A percentile compares a stretch with the other conserved stretches of the same genome.
These are phyloP conservation scores for Excalfactoria chinensis DNA, from an alignment of 2,113 vertebrate genomes.

Conservation along the genomic window DNA sequence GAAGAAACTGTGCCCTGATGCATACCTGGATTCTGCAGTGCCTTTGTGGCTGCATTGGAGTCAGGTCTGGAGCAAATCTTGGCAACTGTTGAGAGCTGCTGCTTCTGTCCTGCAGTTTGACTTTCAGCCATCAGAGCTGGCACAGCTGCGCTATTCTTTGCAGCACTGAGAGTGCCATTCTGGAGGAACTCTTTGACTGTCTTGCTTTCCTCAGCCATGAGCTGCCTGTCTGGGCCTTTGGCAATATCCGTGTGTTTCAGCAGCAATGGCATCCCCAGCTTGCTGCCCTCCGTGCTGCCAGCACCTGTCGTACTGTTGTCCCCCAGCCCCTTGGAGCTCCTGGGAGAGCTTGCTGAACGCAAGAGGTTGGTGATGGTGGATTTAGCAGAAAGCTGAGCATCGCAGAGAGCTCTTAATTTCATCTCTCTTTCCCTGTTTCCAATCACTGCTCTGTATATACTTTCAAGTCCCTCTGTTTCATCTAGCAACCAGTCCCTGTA, in stretches of 20 bases:
- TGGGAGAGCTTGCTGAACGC: slow-evolving; percentile 36
- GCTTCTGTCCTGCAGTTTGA: slow-evolving; percentile 41
- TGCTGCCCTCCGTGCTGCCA: slow-evolving; percentile 32
- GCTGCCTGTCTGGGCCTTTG: background rate
- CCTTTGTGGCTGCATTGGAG: background rate
- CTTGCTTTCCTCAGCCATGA: slow-evolving; percentile 10
- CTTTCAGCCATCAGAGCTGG: background rate
- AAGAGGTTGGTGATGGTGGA: background rate
- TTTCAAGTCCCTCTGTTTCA: slow-evolving; percentile 31
- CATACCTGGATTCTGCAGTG: slow-evolving; percentile 54
- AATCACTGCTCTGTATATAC: slow-evolving; percentile 6
- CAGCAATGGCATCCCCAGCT: slow-evolving; percentile 15
- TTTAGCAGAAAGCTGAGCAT: slow-evolving; percentile 29
- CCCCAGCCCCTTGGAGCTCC: slow-evolving; percentile 20
- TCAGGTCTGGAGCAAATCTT: slow-evolving; percentile 47
- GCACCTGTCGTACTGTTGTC: background rate
- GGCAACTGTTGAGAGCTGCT: slow-evolving; percentile 61
- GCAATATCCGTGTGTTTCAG: background rate
- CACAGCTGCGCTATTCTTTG: background rate
- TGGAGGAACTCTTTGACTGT: slow-evolving; percentile 45
- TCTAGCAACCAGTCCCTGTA: slow-evolving; percentile 19
- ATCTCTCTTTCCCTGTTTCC: slow-evolving; percentile 32
- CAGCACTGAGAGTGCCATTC: slow-evolving; percentile 1
- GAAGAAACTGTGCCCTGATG: background rate
- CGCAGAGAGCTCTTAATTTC: slow-evolving; percentile 41